phyloP scores from a whole-genome alignment of 2,113 vertebrate genomes.

The Cnemophilus loriae region DNA sequence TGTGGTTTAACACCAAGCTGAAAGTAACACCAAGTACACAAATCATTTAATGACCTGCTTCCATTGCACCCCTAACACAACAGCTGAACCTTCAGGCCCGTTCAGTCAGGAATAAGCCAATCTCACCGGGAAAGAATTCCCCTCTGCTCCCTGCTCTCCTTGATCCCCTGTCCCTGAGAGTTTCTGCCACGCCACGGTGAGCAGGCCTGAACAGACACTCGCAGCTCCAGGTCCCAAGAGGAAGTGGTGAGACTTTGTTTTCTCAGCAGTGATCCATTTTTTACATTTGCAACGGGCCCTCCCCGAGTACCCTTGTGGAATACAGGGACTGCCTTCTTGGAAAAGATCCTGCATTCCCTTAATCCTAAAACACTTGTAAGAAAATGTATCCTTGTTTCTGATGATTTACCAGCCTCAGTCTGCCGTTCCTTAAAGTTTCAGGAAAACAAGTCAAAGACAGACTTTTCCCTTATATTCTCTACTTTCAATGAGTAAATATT shows the following conservation, averaged over 20 bases:
- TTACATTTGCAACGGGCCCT: not conserved
- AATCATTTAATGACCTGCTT: not conserved
- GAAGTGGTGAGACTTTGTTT: not conserved
- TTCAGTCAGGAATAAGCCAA: not conserved
- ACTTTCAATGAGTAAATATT: not conserved
- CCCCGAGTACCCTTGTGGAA: not conserved
- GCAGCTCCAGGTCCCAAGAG: not conserved
- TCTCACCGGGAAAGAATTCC: not conserved
- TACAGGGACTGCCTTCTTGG: not conserved
- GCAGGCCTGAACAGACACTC: not conserved
- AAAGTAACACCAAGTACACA: not conserved
- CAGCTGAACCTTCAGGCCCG: not conserved
- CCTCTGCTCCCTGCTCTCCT: not conserved
- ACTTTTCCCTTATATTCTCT: not conserved
- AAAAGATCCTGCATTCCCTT: not conserved
- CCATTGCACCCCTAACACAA: not conserved
- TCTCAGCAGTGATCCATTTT: not conserved
- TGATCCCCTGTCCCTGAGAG: rapidly evolving
- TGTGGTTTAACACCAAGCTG: not conserved
- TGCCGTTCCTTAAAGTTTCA: not conserved
- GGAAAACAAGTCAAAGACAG: not conserved
- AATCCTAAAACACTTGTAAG: not conserved
- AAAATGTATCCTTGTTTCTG: not conserved
- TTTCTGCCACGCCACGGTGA: rapidly evolving
- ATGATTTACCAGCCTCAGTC: not conserved